Conservation (phyloP, 2,888 invertebrate genomes). For the Drosophila histrio region DNA sequence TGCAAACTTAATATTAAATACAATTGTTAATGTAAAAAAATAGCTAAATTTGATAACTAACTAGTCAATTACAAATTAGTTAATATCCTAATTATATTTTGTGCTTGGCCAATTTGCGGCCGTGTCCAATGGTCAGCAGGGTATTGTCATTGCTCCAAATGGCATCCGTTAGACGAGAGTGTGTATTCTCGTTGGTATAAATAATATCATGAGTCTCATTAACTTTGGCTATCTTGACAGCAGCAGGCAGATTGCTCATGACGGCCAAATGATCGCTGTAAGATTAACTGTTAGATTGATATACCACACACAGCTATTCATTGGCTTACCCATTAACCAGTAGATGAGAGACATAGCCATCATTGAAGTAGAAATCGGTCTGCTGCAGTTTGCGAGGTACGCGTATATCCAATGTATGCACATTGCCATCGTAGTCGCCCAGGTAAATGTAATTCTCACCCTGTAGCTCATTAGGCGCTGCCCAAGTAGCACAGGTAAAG, state of each 20-base stretch:
- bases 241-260: slow-evolving; percentile 57
- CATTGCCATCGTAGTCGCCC: slow-evolving; percentile 63
- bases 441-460: slow-evolving; percentile 58
- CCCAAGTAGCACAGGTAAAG: slow-evolving; percentile 60
- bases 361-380: slow-evolving; percentile 44
- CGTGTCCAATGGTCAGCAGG: slow-evolving; percentile 63
- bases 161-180: slow-evolving; percentile 55
- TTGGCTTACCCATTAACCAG: slow-evolving; percentile 55
- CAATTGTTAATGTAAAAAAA: background rate
- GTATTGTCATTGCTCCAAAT: slow-evolving; percentile 55
- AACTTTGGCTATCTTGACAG: slow-evolving; percentile 48
- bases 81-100: slow-evolving; percentile 25
- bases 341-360: slow-evolving; percentile 43
- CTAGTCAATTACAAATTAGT: background rate
- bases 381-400: slow-evolving; percentile 41
- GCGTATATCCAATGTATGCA: slow-evolving; percentile 62
- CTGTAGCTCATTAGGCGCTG: slow-evolving; percentile 37
- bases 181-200: slow-evolving; percentile 50
- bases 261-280: slow-evolving; percentile 57
- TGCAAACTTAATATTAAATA: background rate
- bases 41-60: background rate
- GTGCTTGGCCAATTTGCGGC: slow-evolving; percentile 54
- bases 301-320: background rate
- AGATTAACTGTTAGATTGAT: background rate
- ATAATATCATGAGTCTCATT: slow-evolving; percentile 29